Conservation (phyloP, 2,113 vertebrate species). For the Plecturocebus donacophilus region DNA sequence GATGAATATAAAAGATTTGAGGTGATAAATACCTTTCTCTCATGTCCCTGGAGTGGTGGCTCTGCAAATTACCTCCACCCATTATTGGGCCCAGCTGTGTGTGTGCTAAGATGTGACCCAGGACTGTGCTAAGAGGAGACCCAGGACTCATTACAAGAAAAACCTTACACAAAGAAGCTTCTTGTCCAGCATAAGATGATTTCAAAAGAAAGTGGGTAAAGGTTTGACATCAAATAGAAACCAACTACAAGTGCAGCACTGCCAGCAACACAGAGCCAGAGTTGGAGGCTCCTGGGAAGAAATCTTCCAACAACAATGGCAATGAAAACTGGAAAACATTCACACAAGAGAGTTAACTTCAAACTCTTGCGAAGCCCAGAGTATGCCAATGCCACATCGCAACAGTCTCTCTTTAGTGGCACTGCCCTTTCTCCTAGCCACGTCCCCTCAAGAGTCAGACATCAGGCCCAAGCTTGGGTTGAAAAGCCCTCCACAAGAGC, state of each 20-base stretch:
- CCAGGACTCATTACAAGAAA: background rate
- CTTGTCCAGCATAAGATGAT: background rate
- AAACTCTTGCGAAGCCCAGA: background rate
- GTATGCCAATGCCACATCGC: background rate
- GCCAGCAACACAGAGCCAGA: background rate
- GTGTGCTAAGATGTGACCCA: background rate
- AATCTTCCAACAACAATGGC: background rate
- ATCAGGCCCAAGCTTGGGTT: background rate
- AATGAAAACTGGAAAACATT: background rate
- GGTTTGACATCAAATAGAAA: background rate
- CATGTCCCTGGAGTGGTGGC: background rate
- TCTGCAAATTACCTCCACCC: background rate
- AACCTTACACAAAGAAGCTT: background rate
- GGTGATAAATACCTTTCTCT: background rate
- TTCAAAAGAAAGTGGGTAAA: background rate
- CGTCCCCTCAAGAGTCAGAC: background rate
- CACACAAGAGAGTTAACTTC: background rate
- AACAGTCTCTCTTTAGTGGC: background rate
- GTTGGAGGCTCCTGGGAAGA: background rate
- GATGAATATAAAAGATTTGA: background rate
- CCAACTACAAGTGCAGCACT: background rate
- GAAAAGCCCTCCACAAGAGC: background rate
- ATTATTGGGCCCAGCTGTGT: no score
- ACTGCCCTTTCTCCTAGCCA: background rate
- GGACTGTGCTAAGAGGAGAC: background rate